phyloP scores from a whole-genome alignment of 2,888 invertebrate genomes.

The Octodonta nipae region DNA sequence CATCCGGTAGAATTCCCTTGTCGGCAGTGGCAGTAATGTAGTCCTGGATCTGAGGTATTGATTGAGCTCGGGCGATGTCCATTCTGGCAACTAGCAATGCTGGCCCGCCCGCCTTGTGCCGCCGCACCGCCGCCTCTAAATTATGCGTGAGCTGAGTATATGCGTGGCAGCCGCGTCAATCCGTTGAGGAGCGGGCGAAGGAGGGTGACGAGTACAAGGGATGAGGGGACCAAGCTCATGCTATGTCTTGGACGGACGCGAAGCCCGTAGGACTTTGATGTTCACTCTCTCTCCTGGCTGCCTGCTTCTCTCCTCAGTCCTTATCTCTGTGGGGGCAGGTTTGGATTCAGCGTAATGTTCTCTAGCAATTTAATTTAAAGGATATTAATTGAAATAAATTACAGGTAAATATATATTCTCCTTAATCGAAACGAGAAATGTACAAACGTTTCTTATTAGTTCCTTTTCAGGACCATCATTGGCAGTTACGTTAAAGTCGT shows the following conservation, averaged over 20 bases:
- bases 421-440: no score
- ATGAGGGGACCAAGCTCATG: constrained; percentile 9
- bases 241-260: constrained; percentile 23
- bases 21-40: constrained; percentile 24
- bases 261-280: constrained; percentile 29
- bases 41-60: constrained; percentile 34
- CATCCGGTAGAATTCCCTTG: constrained; percentile 3
- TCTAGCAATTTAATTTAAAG: no score
- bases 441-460: no score
- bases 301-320: constrained; percentile 11
- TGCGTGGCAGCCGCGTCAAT: constrained; percentile 34
- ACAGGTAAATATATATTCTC: no score
- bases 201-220: not conserved
- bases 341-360: constrained; percentile 4
- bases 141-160: constrained; percentile 38
- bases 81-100: constrained; percentile 32
- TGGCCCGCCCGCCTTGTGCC: no score
- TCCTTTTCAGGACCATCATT: no score
- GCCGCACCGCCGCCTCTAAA: constrained; percentile 30
- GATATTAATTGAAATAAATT: no score
- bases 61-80: constrained; percentile 37
- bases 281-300: constrained; percentile 22
- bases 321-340: constrained; percentile 9
- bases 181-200: constrained; percentile 14
- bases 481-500: no score